Percentiles rank a stretch among this genome's conserved stretches.
Evolutionary conservation across 2,113 vertebrate genomes (phyloP).

Genomic region (Parotia lawesii): DNA sequence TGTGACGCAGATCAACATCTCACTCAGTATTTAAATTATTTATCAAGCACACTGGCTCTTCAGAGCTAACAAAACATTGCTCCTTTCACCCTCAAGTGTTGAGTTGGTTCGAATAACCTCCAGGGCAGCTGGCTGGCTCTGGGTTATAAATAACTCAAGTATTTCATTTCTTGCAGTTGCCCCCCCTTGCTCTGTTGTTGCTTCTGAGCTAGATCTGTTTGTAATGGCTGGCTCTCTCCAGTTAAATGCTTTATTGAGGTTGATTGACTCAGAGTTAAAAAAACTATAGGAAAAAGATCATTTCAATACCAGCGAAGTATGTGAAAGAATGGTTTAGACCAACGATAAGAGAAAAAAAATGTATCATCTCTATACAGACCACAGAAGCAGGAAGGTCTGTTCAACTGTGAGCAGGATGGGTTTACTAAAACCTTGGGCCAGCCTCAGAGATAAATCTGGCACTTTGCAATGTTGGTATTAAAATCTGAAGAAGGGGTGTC

Average conservation of each 20-base stretch:
- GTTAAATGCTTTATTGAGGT: neutral
- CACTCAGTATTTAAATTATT: constrained; percentile 28
- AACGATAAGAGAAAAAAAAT: neutral
- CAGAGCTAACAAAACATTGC: constrained; percentile 19
- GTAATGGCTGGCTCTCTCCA: neutral
- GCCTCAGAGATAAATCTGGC: neutral
- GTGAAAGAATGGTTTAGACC: neutral
- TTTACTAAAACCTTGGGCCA: neutral
- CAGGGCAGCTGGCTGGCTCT: neutral
- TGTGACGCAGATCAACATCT: neutral
- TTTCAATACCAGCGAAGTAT: neutral
- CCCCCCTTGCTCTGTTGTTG: neutral
- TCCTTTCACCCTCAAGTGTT: constrained; percentile 41
- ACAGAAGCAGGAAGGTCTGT: neutral
- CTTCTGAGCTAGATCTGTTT: neutral
- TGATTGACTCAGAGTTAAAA: neutral
- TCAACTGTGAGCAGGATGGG: neutral
- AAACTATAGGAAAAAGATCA: neutral
- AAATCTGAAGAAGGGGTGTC: neutral
- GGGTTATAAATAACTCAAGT: constrained; percentile 42
- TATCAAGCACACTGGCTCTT: neutral
- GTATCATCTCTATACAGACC: neutral
- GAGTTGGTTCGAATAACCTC: constrained; percentile 38
- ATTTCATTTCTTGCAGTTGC: neutral
- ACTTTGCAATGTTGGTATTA: neutral